Evolutionary conservation across 1,140 invertebrate species (phyloP).

Genomic region (Paralvinella palmiformis): DNA sequence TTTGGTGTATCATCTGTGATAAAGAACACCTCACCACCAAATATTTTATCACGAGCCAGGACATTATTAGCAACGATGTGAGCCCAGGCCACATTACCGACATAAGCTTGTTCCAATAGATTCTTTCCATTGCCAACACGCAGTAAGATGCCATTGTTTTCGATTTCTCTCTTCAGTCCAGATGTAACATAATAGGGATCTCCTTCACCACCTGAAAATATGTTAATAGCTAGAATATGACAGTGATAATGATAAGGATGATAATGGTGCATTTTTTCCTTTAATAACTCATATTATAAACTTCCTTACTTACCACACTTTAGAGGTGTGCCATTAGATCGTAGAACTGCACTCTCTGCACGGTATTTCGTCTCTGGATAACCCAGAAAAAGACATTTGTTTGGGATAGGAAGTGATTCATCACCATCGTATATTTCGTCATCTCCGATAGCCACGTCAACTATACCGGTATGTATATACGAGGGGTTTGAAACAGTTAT

Average conservation of each 20-base stretch:
- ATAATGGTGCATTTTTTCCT: too few relatives aligned
- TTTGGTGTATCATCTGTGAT: conserved; percentile 64
- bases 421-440: conserved; percentile 47
- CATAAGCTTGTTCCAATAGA: conserved; percentile 59
- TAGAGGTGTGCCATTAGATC: conserved; percentile 53
- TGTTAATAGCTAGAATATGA: too few relatives aligned
- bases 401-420: conserved; percentile 48
- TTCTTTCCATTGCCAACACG: conserved; percentile 43
- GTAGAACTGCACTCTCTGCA: conserved; percentile 58
- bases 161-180: conserved; percentile 53
- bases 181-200: conserved; percentile 58
- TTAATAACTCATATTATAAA: too few relatives aligned
- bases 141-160: conserved; percentile 50
- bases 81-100: conserved; percentile 63
- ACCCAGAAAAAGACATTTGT: conserved; percentile 57
- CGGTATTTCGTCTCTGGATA: conserved; percentile 61
- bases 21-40: conserved; percentile 56
- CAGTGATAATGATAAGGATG: too few relatives aligned
- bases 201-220: conserved; percentile 62
- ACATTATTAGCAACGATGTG: conserved; percentile 60
- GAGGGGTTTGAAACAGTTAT: too few relatives aligned
- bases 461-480: conserved; percentile 60
- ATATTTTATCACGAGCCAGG: conserved; percentile 48
- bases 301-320: too few relatives aligned
- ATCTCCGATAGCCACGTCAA: conserved; percentile 59